A percentile compares a stretch with the other conserved stretches of the same genome.
These are phyloP conservation scores for Spinibarbus caldwelli DNA, from an alignment of 2,797 vertebrate species.

Conservation along the genomic window DNA sequence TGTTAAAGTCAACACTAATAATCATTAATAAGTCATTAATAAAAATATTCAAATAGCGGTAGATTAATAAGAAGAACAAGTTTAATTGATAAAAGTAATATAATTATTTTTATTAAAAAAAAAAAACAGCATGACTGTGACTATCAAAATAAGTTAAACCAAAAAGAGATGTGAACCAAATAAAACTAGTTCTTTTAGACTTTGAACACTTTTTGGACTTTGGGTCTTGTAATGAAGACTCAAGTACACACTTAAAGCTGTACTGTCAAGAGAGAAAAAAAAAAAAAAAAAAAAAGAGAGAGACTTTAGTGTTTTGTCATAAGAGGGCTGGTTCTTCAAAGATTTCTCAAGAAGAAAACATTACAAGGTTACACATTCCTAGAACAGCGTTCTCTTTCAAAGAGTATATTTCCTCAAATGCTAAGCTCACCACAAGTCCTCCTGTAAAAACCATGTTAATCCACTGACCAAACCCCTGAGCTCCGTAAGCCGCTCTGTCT, in stretches of 20 bases:
- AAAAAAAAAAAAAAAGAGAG: too few species aligned
- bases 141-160: neutral
- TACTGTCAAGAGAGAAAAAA: neutral
- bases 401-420: conserved; percentile 31
- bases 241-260: neutral
- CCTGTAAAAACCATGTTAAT: conserved; percentile 41
- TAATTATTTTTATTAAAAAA: neutral
- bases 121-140: neutral
- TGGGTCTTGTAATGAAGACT: neutral
- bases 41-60: neutral
- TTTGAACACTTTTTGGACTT: neutral
- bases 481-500: conserved; percentile 41
- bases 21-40: neutral
- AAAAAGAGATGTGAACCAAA: neutral
- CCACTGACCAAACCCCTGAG: conserved; percentile 47
- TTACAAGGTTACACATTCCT: conserved; percentile 1
- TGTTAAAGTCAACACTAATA: neutral
- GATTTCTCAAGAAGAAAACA: neutral
- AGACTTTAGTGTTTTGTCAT: neutral
- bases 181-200: neutral
- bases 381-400: conserved; percentile 4
- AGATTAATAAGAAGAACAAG: neutral
- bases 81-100: neutral
- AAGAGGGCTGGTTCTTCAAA: neutral
- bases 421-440: conserved; percentile 37